Base-by-base conservation (phyloP, 1,140 invertebrate species). In the Belonocnema kinseyi region DNA sequence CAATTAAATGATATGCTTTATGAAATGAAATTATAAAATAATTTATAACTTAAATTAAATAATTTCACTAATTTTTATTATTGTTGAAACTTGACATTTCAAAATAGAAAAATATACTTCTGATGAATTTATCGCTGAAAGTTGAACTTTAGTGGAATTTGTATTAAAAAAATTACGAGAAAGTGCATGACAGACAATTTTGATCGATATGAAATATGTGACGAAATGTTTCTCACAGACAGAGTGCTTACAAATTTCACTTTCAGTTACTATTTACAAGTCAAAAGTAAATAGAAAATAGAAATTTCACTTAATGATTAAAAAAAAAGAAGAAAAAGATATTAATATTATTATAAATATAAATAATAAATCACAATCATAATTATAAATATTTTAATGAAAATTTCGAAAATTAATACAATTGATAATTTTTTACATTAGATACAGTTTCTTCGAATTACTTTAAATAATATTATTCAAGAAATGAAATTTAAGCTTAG, bases 171-270 rank as follows among this genome's bases (percentile, higher is more conserved):
- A 66, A 16, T 66, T 3, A 66, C 26, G 61, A 40, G 61, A 66
- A 66, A 66, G 61, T 66, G 26, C 61, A 66, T 66, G 61, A 66
- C 61, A 13, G 14, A 46, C 33, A 46, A 40, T 21, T 66, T 40
- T 40, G 13, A 66, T 46, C 7, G 40, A 66, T 33, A 46, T 66
- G 12, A 40, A 40, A 33, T 10, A 5, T 66, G 16, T 61, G 58
- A 61, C 58, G 58, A 26, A 66, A 66, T 26, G 14, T 33, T 46
- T 6, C 4, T 66, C 16, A 46, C 40, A 11, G 1, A 2, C 40
- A 46, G 40, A 46, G 11, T 40, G 26, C 53, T 19, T 54, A 54
- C 53, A 12, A 33, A n/a, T 16, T 40, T 14, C n/a, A 40, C 26
- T 40, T 66, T 33, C 14, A 66, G 6, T 21, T 21, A 16, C 61